Evolutionary conservation across 2,888 invertebrate species (phyloP), one percentile per base, ranked within the genome.

Genomic region (Eumerus sabulonum): DNA sequence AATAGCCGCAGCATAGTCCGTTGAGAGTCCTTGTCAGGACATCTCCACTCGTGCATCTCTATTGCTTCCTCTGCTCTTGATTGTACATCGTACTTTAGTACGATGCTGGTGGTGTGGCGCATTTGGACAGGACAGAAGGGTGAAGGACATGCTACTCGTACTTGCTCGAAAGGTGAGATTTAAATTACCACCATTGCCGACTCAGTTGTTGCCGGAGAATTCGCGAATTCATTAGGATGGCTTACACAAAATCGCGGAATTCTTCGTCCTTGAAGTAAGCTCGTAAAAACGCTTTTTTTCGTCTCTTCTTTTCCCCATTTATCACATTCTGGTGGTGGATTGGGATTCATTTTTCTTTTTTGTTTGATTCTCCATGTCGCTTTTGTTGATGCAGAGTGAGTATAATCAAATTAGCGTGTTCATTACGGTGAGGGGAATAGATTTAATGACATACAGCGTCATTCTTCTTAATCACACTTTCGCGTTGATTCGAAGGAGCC

Each of bases 1-100:
- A 79, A 74, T 72, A 79, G 79, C 68, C 68, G 70, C 63, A 74
- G 67, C 42, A 27, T 27, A 27, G 57, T 73, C 44, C 16, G 47
- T 56, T 54, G 45, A 74, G 68, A 51, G 79, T 76, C 60, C 66
- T 76, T 56, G 35, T 50, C 54, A 50, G 60, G 50, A 66, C 60
- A 76, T 60, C 50, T 59, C 53, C 27, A 27, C 27, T 76, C 72
- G 36, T 27, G 62, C 72, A 57, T 54, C 27, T 44, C 44, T 71
- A n/a, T 18, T 13, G 16, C 42, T 56, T 27, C 2, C 27, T 27
- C 7, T 27, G 27, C 27, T 27, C 7, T n/a, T n/a, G n/a, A n/a
- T n/a, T n/a, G n/a, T n/a, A n/a, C n/a, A n/a, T 27, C 27, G 27
- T 27, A 27, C 27, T 27, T 7, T 4, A 27, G 2, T 7, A 40